Percentiles rank a stretch among this genome's conserved stretches.
Evolutionary conservation across 2,888 invertebrate genomes (phyloP).

Genomic region (Pseudococcus longispinus): DNA sequence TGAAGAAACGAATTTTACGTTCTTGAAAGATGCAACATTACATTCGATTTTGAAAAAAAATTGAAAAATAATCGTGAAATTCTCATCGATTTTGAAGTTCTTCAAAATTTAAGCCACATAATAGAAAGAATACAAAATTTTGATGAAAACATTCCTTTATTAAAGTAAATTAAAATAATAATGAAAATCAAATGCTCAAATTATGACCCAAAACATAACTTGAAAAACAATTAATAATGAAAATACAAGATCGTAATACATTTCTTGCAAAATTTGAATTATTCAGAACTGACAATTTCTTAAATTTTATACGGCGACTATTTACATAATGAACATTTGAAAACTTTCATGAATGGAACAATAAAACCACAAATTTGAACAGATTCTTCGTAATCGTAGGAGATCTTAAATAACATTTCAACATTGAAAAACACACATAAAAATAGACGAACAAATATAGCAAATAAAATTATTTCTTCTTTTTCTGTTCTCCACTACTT

Average conservation of each 20-base stretch:
- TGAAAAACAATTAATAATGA: neutral
- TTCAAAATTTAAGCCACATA: neutral
- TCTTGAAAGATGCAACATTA: neutral
- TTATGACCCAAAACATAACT: neutral
- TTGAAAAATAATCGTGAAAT: neutral
- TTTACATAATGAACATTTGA: neutral
- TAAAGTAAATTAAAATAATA: neutral
- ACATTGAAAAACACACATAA: neutral
- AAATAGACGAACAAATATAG: neutral
- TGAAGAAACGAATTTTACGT: neutral
- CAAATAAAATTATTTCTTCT: conserved; percentile 54
- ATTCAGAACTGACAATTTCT: neutral
- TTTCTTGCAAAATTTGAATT: neutral
- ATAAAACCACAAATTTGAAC: neutral
- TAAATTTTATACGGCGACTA: neutral
- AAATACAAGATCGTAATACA: neutral
- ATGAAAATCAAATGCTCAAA: neutral
- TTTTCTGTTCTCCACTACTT: conserved; percentile 56
- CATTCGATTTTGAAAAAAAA: neutral
- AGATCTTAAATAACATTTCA: neutral
- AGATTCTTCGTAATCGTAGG: neutral
- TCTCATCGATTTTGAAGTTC: neutral
- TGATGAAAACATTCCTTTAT: neutral
- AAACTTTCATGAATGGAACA: neutral
- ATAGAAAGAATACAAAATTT: neutral